Base-by-base conservation (phyloP, 2,113 vertebrate genomes). In the Rhinolophus sinicus region DNA sequence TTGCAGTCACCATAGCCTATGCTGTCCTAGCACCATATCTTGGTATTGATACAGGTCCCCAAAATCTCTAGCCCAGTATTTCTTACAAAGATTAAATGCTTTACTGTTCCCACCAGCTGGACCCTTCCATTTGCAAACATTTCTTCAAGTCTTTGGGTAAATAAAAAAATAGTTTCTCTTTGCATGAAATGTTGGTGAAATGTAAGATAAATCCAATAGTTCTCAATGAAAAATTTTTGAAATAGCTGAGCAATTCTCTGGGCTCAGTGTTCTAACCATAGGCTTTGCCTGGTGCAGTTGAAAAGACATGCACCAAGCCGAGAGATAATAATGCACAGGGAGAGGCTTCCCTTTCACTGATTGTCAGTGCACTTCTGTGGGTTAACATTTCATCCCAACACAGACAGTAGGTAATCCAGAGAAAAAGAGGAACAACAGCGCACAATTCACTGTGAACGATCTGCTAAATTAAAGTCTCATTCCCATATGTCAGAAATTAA, bases 401-500 rank as follows among this genome's bases (percentile, higher is more conserved):
- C 18, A 92, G 80, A 56, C 83, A n/a, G 30, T 47, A 96, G 87
- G 81, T 94, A 97, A 94, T 16, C 69, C 73, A 26, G 75, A 54
- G 72, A 84, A 95, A 90, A 69, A 30, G 85, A 19, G 72, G 58
- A 87, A n/a, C 52, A 95, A 92, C 86, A 56, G 13, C 0, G 8
- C 85, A 69, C 60, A 40, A 88, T 96, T 69, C 81, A 88, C 40
- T 62, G 15, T 0, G 91, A 97, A 58, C 3, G 10, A 44, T 81
- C 50, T 94, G 60, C 58, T 92, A 70, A 94, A 94, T 97, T 95
- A 84, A 97, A 93, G 60, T 65, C 82, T 95, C 93, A 40, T 93
- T 96, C 94, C 86, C 87, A 75, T 91, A 92, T 93, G 91, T 94
- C 97, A 97, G 92, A 96, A 97, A 96, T 97, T 93, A 94, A 96